Base-by-base conservation (phyloP, 2,113 vertebrate species). In the Lepidothrix coronata region DNA sequence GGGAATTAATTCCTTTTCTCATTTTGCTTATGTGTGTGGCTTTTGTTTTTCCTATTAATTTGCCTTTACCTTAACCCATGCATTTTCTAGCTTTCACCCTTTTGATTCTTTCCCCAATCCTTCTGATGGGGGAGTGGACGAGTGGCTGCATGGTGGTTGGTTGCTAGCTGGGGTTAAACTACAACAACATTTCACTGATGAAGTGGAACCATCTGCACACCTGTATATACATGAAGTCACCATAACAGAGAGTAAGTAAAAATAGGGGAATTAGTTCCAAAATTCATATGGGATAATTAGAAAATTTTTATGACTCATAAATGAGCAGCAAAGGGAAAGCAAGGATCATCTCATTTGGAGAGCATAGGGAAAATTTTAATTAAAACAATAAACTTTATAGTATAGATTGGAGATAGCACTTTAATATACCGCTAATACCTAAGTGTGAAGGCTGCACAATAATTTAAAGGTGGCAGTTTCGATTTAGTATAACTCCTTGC, bases 311-410 rank as follows among this genome's bases (percentile, higher is more conserved):
- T 48, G 35, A 93, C n/a, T 62, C 46, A 31, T 55, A 48, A 65
- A 31, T 74, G 48, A 78, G 54, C 30, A 94, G 59, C 44, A 66
- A 96, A 46, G 43, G 51, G 52, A 94, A 59, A 63, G 41, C 17
- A 65, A 74, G 66, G 33, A 46, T 94, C 39, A 68, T 25, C 49
- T 96, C 31, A 37, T 95, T 71, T 72, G 65, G 74, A 78, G 55
- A 86, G 54, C n/a, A 44, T 19, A 76, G 75, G 70, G 30, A 84
- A 41, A 18, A 66, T 77, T 93, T 94, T 89, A 97, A 97, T 97
- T 96, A 95, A 97, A 93, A 94, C 90, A 96, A 85, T 97, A 97
- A 90, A 94, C 95, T 93, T 95, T 73, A 35, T 22, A 61, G 72
- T 87, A 62, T 67, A 97, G 90, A 95, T 80, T 92, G 33, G 46